Base-by-base conservation (phyloP, 1,140 invertebrate genomes). In the Drosophila bifasciata region DNA sequence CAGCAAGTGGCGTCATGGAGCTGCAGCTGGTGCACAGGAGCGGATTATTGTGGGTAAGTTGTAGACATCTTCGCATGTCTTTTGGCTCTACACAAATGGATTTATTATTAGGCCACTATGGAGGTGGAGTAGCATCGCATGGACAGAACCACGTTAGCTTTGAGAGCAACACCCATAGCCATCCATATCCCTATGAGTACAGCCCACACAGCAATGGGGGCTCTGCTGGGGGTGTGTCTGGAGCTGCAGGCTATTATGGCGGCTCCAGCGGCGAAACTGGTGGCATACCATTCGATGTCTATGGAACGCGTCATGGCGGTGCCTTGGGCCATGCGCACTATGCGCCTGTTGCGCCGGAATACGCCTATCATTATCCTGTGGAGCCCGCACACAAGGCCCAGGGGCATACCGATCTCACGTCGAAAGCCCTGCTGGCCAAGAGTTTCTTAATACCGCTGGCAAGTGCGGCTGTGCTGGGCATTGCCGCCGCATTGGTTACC, bases 391-490 rank as follows among this genome's bases (percentile, higher is more conserved):
- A 91, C 32, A 91, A 91, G 55, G 86, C 76, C 0, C 76, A 62
- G 40, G 81, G 79, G 1, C 63, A 69, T 5, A 57, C 49, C 0
- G 85, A 91, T 5, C 9, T 86, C 8, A 61, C 81, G 8, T 68
- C 86, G 4, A 91, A 91, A 15, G 84, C 84, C 19, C 49, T 91
- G 25, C 32, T 91, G 16, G 90, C 90, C 7, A 96, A 96, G 91
- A 92, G 93, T 25, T 89, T 95, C n/a, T 81, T 95, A 13, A 93
- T 95, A 76, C 96, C 96, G 0, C 91, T 97, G 63, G 96, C 96
- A 8, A 96, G 95, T 32, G 94, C 96, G 8, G 96, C 96, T 1
- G 92, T 97, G 8, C 92, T 97, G 23, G 96, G 96, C 17, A 95
- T 95, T 5, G 95, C 96, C 0, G 96, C 96, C 17, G 95, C 95